These are phyloP conservation scores for Hippasteria phrygiana DNA, from an alignment of 53 echinoderm and acorn worm genomes.

Conservation along the genomic window DNA sequence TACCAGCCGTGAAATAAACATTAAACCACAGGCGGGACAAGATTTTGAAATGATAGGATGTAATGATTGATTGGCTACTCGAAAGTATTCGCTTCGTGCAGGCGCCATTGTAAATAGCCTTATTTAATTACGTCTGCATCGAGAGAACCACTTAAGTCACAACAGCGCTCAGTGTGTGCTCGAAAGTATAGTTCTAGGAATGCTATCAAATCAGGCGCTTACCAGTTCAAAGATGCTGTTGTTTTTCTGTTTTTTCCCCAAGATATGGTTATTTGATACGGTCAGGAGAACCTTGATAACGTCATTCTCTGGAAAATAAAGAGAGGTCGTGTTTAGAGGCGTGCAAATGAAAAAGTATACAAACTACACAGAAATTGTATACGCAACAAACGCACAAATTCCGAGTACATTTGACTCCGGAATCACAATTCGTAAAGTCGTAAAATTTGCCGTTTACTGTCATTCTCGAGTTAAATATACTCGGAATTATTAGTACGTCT, in stretches of 20 bases:
- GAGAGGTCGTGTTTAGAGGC: not conserved
- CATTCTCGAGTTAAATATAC: too few species aligned
- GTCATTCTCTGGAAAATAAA: not conserved
- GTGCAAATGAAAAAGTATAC: too few species aligned
- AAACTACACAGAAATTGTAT: too few species aligned
- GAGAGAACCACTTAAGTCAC: not conserved
- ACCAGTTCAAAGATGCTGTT: not conserved
- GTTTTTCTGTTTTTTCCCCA: not conserved
- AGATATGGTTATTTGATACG: not conserved
- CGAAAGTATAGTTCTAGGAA: not conserved
- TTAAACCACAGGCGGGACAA: too few species aligned
- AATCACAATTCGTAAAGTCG: too few species aligned
- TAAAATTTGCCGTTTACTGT: too few species aligned
- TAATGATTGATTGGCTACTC: not conserved
- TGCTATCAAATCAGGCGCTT: not conserved
- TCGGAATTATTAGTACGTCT: too few species aligned
- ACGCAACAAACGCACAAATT: too few species aligned
- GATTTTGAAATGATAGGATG: not conserved
- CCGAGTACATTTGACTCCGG: too few species aligned
- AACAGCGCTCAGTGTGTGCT: not conserved
- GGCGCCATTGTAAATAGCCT: conserved; percentile 19
- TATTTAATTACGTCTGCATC: conserved; percentile 1
- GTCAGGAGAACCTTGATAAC: not conserved
- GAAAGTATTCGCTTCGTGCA: not conserved
- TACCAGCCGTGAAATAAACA: too few species aligned